Base-by-base conservation (phyloP, 1,140 invertebrate genomes). In the Tetragonula clypearis region DNA sequence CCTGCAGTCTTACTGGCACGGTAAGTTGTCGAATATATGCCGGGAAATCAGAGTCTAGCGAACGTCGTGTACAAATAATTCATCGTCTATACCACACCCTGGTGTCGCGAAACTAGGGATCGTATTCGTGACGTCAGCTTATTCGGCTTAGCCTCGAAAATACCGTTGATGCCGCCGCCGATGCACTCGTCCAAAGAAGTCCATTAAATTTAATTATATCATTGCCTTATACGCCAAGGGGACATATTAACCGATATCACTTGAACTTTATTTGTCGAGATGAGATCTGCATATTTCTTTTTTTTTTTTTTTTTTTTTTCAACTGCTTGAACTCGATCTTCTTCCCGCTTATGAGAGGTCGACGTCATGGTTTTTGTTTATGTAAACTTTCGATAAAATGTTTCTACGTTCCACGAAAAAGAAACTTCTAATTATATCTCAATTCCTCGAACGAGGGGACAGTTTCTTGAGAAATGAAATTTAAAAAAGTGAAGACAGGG, bases 151-250 rank as follows among this genome's bases (percentile, higher is more conserved):
- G 90, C 75, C 72, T 75, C 66, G 85, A 90, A 88, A 87, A 85
- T 87, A 87, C 88, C 83, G 80, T 53, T 66, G 72, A 65, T 3
- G 56, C 71, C 72, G 56, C 79, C 26, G 41, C 11, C 58, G 75
- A n/a, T 35, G 62, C 71, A 41, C 15, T 49, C 68, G 66, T 41
- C 55, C 23, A 49, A 75, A 86, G 55, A 55, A 74, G 66, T 77
- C 89, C 85, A 91, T 91, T 90, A 85, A 89, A 87, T 89, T 89
- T 90, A 91, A 92, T 92, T 92, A 87, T 80, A 80, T 71, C 76
- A 82, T 86, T 35, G 68, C 74, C 60, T 73, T 81, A 55, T 56
- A 26, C 49, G n/a, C 53, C 71, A 74, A 77, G 77, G n/a, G 53
- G 30, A 19, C 41, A 56, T 11, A 62, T 76, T 72, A 71, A 56